Conservation (phyloP, 2,888 invertebrate genomes). For the Trachelus troglodyta region DNA sequence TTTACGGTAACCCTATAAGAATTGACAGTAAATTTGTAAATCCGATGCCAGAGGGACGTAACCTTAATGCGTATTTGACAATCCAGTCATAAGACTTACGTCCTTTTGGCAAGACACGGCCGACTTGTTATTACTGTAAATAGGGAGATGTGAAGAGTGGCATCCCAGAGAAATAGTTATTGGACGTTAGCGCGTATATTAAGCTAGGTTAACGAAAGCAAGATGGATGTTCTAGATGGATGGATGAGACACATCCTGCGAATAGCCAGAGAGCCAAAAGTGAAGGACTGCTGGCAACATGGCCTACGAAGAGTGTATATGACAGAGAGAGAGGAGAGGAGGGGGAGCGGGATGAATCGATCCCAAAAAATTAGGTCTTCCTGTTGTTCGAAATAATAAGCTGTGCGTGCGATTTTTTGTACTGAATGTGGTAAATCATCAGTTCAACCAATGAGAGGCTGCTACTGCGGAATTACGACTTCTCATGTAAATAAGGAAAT, state of each 20-base stretch:
- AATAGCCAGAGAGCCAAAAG: not conserved
- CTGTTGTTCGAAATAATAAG: slow-evolving; percentile 3
- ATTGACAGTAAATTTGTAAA: not conserved
- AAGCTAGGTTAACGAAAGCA: not conserved
- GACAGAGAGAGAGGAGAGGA: not conserved
- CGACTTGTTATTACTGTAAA: slow-evolving; percentile 27
- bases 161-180: not conserved
- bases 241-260: not conserved
- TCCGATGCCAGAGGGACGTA: not conserved
- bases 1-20: slow-evolving; percentile 31
- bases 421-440: not conserved
- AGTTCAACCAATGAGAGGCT: not conserved
- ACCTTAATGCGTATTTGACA: not conserved
- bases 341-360: not conserved
- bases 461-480: not conserved
- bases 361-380: slow-evolving; percentile 1
- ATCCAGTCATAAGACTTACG: not conserved
- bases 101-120: slow-evolving; percentile 1
- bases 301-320: not conserved
- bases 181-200: not conserved
- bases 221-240: not conserved
- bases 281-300: not conserved
- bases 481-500: not conserved
- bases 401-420: not conserved
- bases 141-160: slow-evolving; percentile 4